Percentiles rank a stretch among this genome's conserved stretches.
phyloP scores from a whole-genome alignment of 2,797 vertebrate species.

The Aythya fuligula region DNA sequence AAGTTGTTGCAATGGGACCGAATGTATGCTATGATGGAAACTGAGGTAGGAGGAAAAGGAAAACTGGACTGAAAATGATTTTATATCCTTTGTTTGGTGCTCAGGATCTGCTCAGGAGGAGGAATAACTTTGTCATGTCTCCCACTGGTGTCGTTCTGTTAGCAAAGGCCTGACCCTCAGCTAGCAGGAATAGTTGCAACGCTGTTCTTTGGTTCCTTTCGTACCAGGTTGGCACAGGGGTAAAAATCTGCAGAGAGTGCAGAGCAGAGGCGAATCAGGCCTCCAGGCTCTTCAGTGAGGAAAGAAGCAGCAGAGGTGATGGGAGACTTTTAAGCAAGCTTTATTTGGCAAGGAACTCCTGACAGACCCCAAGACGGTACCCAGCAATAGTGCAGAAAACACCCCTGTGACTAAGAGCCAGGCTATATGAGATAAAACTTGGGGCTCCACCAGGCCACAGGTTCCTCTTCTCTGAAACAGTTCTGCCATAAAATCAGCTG shows the following conservation, averaged over 20 bases:
- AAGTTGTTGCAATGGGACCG: neutral
- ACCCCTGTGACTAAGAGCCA: neutral
- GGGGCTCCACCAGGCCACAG: neutral
- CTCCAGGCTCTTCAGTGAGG: rapidly evolving
- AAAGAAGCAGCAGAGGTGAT: neutral
- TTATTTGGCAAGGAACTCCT: neutral
- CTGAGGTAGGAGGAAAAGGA: neutral
- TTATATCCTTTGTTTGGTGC: neutral
- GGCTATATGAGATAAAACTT: neutral
- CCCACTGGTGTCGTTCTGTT: neutral
- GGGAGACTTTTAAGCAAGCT: neutral
- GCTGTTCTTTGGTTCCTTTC: neutral
- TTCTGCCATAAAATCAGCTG: neutral
- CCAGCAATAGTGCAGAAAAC: neutral
- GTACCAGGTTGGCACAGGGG: neutral
- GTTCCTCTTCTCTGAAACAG: neutral
- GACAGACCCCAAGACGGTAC: rapidly evolving
- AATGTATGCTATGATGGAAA: neutral
- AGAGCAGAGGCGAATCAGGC: neutral
- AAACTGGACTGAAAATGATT: neutral
- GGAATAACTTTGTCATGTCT: neutral
- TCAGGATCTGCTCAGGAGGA: neutral
- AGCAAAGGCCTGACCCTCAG: neutral
- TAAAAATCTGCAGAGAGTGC: neutral
- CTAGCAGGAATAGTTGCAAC: neutral